Conservation (phyloP, 2,888 invertebrate species). For the Apeira syringaria region DNA sequence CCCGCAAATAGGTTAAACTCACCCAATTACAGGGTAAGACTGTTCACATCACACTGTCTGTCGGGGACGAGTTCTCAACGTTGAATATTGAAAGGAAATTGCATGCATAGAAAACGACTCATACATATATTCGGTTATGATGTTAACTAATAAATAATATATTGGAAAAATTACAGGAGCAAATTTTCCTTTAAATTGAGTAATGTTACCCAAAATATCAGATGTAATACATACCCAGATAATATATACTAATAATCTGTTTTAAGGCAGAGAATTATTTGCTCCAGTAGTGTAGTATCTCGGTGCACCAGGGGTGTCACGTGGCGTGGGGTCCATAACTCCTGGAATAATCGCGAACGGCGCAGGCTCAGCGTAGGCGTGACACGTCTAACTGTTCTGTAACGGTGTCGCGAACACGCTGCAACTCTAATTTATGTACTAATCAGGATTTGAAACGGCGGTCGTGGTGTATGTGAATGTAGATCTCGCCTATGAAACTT, state of each 20-base stretch:
- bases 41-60: conserved; percentile 1
- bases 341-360: conserved; percentile 40
- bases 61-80: conserved; percentile 5
- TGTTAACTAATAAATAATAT: no score
- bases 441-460: conserved; percentile 34
- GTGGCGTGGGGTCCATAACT: conserved; percentile 48
- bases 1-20: conserved; percentile 54
- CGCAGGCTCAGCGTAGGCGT: conserved; percentile 48
- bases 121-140: no score
- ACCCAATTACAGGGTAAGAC: conserved; percentile 51
- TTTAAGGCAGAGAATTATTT: no score
- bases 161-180: no score
- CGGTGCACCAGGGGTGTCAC: no score
- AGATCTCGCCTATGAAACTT: conserved; percentile 30
- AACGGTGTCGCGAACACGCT: conserved; percentile 41
- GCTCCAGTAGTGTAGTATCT: no score
- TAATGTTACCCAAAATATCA: no score
- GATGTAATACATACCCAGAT: no score
- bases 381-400: conserved; percentile 34
- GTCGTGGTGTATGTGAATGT: conserved; percentile 33
- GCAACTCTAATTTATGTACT: conserved; percentile 34
- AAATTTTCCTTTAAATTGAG: no score
- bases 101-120: no score
- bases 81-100: conserved; percentile 2
- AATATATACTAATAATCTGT: no score